Evolutionary conservation across 2,113 vertebrate species (phyloP).

Genomic region (Seriola rivoliana): DNA sequence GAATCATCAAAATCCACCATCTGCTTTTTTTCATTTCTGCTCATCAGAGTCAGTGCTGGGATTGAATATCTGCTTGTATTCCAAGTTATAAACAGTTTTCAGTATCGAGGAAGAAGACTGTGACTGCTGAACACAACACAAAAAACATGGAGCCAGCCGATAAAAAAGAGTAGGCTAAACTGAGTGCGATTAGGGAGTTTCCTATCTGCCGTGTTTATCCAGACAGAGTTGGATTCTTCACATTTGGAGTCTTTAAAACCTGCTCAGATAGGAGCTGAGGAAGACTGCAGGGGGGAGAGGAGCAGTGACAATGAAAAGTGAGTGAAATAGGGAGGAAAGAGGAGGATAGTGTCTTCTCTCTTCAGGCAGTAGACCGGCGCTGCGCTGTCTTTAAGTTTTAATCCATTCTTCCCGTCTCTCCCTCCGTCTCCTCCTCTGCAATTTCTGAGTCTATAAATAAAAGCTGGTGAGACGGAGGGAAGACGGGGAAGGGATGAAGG

Average conservation of each 20-base stretch:
- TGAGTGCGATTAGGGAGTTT: constrained; percentile 34
- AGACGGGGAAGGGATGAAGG: constrained; percentile 14
- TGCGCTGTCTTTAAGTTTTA: constrained; percentile 33
- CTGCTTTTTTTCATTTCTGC: not conserved
- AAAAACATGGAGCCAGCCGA: constrained; percentile 57
- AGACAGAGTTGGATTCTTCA: constrained; percentile 66
- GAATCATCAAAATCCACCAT: constrained; percentile 22
- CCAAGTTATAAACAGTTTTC: constrained; percentile 31
- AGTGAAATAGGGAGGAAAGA: constrained; percentile 11
- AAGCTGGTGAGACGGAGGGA: constrained; percentile 57
- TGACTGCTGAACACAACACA: constrained; percentile 44
- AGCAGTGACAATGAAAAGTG: constrained; percentile 7
- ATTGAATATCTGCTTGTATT: constrained; percentile 39
- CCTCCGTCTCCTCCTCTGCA: constrained; percentile 54
- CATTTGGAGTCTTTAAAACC: constrained; percentile 73
- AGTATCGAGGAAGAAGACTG: constrained; percentile 37
- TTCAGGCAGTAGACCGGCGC: constrained; percentile 25
- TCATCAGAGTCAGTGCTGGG: constrained; percentile 52
- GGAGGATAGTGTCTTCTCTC: constrained; percentile 6
- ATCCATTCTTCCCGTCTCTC: constrained; percentile 18
- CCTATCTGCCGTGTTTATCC: constrained; percentile 21
- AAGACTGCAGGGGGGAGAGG: constrained; percentile 67
- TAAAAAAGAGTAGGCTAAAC: constrained; percentile 43
- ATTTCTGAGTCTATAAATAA: constrained; percentile 77
- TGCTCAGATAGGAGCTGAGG: constrained; percentile 68